Base-by-base conservation (phyloP, 64 coral and sea anemone species). In the Platygyra sinensis region DNA sequence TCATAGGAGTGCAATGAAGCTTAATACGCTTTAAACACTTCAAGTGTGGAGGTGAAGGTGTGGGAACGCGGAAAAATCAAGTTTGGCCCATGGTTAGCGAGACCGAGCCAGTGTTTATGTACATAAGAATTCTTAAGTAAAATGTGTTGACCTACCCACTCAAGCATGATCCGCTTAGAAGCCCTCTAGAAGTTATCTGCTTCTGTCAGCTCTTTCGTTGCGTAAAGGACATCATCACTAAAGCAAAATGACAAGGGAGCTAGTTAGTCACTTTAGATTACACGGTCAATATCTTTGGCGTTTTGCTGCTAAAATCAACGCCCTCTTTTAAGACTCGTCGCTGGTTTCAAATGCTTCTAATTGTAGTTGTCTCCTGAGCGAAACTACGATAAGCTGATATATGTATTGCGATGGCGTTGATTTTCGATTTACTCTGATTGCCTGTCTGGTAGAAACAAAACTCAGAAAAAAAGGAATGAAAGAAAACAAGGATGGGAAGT, bases 151-250 rank as follows among this genome's bases (percentile, higher is more conserved):
- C 74, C 20, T 50, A 77, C 74, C 74, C 39, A 8, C 39, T 24
- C 74, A 77, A 77, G 74, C 74, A 77, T 77, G 74, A 50, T 77
- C 74, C 38, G 39, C 20, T 20, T 27, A 69, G 24, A 27, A 69
- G 65, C 39, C 33, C 36, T 42, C 49, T 49, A n/a, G 39, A 24
- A 77, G 14, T 76, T 77, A 17, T 20, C 38, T 42, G 49, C 74
- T 50, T 18, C 33, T 72, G 81, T 85, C 81, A 85, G 36, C 81
- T 85, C 6, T n/a, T 49, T 52, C 39, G 20, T 72, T 18, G 63
- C 24, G 33, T 72, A 28, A 52, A 28, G 71, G 51, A 36, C 39
- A 32, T 85, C 36, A 72, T 72, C 13, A 63, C 81, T 85, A 20
- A 28, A 71, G 7, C 25, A 85, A 39, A 85, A 80, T 17, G 24